A percentile compares a stretch with the other conserved stretches of the same genome.
phyloP scores from a whole-genome alignment of 2,888 invertebrate genomes.

The Xylophagus ater region DNA sequence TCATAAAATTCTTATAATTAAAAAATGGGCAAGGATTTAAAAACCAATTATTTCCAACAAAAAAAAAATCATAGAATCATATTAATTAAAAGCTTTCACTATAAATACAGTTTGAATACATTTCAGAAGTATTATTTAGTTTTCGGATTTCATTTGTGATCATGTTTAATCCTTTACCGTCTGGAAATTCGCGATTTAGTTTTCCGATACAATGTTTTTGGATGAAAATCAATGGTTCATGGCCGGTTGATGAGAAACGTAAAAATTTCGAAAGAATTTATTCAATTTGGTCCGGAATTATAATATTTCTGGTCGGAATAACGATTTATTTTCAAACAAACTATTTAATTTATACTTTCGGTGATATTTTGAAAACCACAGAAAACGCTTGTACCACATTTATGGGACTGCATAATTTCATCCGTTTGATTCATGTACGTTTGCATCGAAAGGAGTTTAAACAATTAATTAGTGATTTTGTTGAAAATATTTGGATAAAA shows the following conservation, averaged over 20 bases:
- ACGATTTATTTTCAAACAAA: conserved; percentile 32
- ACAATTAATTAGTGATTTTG: conserved; percentile 28
- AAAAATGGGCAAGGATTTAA: no score
- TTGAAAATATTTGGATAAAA: conserved; percentile 31
- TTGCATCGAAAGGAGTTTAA: conserved; percentile 26
- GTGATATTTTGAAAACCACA: conserved; percentile 33
- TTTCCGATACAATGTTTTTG: conserved; percentile 34
- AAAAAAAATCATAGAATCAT: no score
- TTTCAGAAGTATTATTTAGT: no score
- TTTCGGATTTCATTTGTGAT: background rate
- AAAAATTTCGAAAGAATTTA: conserved; percentile 20
- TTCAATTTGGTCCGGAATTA: conserved; percentile 31
- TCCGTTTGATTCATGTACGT: conserved; percentile 34
- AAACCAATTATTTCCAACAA: no score
- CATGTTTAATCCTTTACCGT: conserved; percentile 4
- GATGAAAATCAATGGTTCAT: conserved; percentile 34
- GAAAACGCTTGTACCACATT: conserved; percentile 38
- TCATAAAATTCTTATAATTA: no score
- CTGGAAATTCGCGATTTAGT: conserved; percentile 19
- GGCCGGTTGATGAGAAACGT: conserved; percentile 25
- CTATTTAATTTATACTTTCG: conserved; percentile 29
- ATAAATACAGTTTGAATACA: no score
- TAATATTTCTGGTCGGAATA: conserved; percentile 29
- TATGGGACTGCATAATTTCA: conserved; percentile 34
- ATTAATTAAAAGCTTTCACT: no score